Conservation (phyloP, 37 sponge, comb jelly and placozoan species). For the Bolinopsis microptera region DNA sequence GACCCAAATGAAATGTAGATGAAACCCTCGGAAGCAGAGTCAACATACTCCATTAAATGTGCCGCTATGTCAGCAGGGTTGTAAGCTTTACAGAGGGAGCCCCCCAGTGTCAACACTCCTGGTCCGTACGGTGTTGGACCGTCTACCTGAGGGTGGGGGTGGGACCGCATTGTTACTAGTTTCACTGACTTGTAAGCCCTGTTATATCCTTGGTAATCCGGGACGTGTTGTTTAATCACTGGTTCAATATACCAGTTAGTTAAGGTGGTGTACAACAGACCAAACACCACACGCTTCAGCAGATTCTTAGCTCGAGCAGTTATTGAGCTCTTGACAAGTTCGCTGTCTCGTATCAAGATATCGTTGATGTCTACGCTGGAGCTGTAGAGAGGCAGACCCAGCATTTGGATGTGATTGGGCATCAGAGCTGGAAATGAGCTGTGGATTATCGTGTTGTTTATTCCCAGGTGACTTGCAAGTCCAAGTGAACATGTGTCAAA, state of each 20-base stretch:
- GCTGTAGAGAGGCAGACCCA: constrained; percentile 52
- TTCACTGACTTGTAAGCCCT: not conserved
- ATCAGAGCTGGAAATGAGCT: not conserved
- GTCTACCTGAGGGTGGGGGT: constrained; percentile 4
- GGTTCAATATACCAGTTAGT: not conserved
- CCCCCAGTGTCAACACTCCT: constrained; percentile 21
- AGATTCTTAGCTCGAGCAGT: not conserved
- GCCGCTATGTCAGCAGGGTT: not conserved
- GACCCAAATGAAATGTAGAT: constrained; percentile 7
- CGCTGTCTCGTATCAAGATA: not conserved
- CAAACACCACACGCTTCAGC: not conserved
- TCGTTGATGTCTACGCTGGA: not conserved
- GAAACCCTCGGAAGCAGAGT: not conserved
- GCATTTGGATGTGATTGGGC: not conserved
- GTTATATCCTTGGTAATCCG: not conserved
- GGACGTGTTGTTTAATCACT: not conserved
- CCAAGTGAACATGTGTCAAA: constrained; percentile 24
- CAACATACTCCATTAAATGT: not conserved
- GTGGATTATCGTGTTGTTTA: constrained; percentile 12
- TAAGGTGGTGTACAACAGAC: not conserved
- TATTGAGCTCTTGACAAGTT: not conserved
- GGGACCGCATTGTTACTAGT: not conserved
- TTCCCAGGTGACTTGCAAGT: constrained; percentile 33
- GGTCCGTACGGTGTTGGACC: not conserved
- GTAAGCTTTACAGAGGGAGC: not conserved